Base-by-base conservation (phyloP, 2,888 invertebrate genomes). In the Onchidella celtica region DNA sequence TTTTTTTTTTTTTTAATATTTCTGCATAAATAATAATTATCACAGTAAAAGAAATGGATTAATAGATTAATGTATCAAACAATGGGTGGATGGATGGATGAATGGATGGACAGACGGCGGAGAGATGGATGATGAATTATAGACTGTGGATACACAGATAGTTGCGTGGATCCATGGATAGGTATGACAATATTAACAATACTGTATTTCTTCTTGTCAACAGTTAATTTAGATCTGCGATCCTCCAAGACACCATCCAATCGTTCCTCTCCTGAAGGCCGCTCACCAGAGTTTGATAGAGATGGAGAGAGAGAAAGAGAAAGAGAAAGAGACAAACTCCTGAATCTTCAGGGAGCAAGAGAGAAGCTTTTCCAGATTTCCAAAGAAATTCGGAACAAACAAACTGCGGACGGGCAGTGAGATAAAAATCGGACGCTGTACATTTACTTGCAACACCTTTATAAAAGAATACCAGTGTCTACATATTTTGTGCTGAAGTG, bases 331-430 rank as follows among this genome's bases (percentile, higher is more conserved):
- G 70, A 70, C 14, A 70, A 27, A 34, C 11, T 47, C 17, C 47
- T 47, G 17, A 17, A 6, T 2, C 47, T 73, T 17, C 36, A 6
- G 14, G 69, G 36, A 27, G 55, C 68, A 3, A 63, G 32, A 63
- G 72, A 72, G 29, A 70, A 34, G 3, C 57, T 68, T 21, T 57
- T 68, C 27, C 68, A 68, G 14, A 40, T 77, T 34, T 68, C 66
- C 29, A 66, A n/a, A 63, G 34, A 14, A 40, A 32, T 66, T n/a
- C 24, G 76, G n/a, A 66, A 66, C 4, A 70, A 34, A 32, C 29
- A 59, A 47, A n/a, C n/a, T n/a, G 14, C 70, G 27, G 27, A 3
- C 32, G 9, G 55, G 2, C 3, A 79, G 2, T 29, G 24, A 77
- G 21, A 55, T 21, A 57, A 34, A 55, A n/a, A 77, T 6, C 32